Evolutionary conservation across 2,888 invertebrate genomes (phyloP).

Genomic region (Carabus problematicus): DNA sequence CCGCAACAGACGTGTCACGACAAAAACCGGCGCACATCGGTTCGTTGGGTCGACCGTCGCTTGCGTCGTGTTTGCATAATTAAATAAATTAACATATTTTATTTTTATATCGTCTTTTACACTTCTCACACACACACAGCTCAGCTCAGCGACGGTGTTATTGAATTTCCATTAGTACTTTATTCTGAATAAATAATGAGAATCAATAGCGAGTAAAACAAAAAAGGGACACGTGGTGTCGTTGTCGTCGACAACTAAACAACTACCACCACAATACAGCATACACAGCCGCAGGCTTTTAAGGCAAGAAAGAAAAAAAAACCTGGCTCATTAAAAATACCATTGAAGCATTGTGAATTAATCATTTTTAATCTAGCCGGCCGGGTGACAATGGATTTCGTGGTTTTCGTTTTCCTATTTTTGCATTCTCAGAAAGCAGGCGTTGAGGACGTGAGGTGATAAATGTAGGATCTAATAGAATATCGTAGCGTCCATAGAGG

Average conservation of each 20-base stretch:
- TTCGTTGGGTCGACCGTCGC: conserved; percentile 22
- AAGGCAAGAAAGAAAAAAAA: too few relatives aligned
- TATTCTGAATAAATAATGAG: conserved; percentile 40
- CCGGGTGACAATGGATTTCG: neutral
- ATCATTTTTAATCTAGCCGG: conserved; percentile 31
- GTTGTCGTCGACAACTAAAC: neutral
- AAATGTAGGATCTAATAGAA: conserved; percentile 18
- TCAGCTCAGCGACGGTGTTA: conserved; percentile 19
- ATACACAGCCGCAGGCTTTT: neutral
- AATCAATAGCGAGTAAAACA: conserved; percentile 32
- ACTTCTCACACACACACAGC: neutral
- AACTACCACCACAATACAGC: neutral
- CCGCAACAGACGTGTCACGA: too few relatives aligned
- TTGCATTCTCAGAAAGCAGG: neutral
- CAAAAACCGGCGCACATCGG: conserved; percentile 3
- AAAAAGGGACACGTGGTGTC: neutral
- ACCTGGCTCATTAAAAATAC: conserved; percentile 16
- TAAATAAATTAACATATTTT: conserved; percentile 41
- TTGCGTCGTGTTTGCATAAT: conserved; percentile 35
- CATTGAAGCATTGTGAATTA: conserved; percentile 35
- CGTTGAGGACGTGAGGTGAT: neutral
- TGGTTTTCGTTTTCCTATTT: conserved; percentile 16
- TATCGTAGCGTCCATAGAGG: too few relatives aligned
- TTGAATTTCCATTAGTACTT: conserved; percentile 41
- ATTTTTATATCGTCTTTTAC: conserved; percentile 38